A percentile compares a stretch with the other conserved stretches of the same genome.
These are phyloP conservation scores for Parnassius smintheus DNA, from an alignment of 2,888 invertebrate genomes.

Conservation along the genomic window DNA sequence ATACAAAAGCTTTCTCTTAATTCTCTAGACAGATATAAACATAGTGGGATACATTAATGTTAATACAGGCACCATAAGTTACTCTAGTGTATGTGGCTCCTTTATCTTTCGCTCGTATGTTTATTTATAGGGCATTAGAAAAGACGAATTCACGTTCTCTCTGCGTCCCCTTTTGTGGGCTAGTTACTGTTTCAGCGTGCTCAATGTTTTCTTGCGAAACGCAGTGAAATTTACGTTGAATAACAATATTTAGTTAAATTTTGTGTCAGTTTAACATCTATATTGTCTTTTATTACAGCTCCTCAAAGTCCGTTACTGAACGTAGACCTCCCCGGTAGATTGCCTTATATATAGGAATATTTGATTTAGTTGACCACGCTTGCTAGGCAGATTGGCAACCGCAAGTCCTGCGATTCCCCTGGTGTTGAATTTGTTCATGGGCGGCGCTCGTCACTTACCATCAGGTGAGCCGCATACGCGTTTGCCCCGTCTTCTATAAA, in stretches of 20 bases:
- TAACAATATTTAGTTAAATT: neutral
- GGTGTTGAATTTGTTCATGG: too few relatives aligned
- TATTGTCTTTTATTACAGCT: too few relatives aligned
- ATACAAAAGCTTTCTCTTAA: slow-evolving; percentile 6
- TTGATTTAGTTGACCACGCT: too few relatives aligned
- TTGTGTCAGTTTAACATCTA: too few relatives aligned
- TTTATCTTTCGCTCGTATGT: slow-evolving; percentile 49
- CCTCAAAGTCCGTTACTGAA: too few relatives aligned
- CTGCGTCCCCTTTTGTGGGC: slow-evolving; percentile 43
- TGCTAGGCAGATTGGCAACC: too few relatives aligned
- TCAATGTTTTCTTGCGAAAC: slow-evolving; percentile 19
- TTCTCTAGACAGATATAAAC: slow-evolving; percentile 12
- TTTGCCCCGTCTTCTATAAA: too few relatives aligned
- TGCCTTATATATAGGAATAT: too few relatives aligned
- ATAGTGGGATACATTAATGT: slow-evolving; percentile 14
- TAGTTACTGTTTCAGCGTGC: slow-evolving; percentile 37
- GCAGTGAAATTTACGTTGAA: neutral
- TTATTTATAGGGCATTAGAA: slow-evolving; percentile 73
- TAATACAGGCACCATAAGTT: slow-evolving; percentile 20
- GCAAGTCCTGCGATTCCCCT: too few relatives aligned
- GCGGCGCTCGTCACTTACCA: too few relatives aligned
- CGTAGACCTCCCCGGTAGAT: too few relatives aligned
- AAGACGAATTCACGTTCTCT: slow-evolving; percentile 59
- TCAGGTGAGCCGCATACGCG: too few relatives aligned
- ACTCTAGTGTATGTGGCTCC: slow-evolving; percentile 35